Base-by-base conservation (phyloP, 2,888 invertebrate species). In the Rhynchonema sp. region DNA sequence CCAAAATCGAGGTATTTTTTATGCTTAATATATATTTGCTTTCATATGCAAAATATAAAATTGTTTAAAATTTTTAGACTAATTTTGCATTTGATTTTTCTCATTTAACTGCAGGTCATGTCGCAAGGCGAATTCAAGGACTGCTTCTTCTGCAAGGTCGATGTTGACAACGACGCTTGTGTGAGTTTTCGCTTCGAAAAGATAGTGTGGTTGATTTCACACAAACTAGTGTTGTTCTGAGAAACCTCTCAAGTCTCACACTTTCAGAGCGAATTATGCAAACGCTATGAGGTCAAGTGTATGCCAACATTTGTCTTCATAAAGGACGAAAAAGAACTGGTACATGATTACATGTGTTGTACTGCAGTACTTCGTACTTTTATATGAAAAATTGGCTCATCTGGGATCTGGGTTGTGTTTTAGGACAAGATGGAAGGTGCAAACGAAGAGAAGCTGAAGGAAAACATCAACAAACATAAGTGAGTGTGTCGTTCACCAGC, bases 1-100 rank as follows among this genome's bases (percentile, higher is more conserved):
- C 70, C 27, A 58, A 66, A 59, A 63, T 70, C 1, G 68, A 69
- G 60, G 67, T 66, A 46, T 65, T 66, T 61, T 20, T 38, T 57
- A 29, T 46, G 9, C 29, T 27, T 28, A 56, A 26, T 56, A 30
- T 17, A 20, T 26, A 29, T 56, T 58, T 38, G 17, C 59, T 38
- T 60, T n/a, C n/a, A n/a, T n/a, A n/a, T n/a, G n/a, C n/a, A n/a
- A n/a, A n/a, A n/a, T n/a, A n/a, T n/a, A n/a, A n/a, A n/a, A n/a
- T n/a, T 38, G 38, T 38, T 38, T 38, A 38, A 13, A 38, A 38
- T 17, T 13, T 38, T 38, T 38, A 13, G 38, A 6, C 9, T 38
- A 13, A 13, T 38, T 38, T 38, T 17, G 38, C 17, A 17, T 38
- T 38, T 38, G 9, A 17, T 17, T 13, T 38, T 38, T 13, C 38